A percentile compares a stretch with the other conserved stretches of the same genome.
Evolutionary conservation across 2,113 vertebrate genomes (phyloP).

Genomic region (Todiramphus saurophagus): DNA sequence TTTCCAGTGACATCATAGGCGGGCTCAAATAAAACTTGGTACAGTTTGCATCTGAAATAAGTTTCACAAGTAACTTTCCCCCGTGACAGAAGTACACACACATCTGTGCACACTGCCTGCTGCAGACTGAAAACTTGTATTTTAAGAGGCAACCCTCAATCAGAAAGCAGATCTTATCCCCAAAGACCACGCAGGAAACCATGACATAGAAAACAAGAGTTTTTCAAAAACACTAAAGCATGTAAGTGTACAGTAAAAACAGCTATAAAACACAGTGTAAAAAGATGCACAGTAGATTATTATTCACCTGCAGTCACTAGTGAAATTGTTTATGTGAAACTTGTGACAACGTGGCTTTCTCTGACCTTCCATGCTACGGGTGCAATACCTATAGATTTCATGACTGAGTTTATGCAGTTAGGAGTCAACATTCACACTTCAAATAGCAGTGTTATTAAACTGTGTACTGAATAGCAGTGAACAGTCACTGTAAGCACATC

Average conservation of each 20-base stretch:
- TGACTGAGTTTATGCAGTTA: not conserved
- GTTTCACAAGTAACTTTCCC: not conserved
- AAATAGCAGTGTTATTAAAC: not conserved
- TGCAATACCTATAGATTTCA: not conserved
- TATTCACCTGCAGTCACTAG: not conserved
- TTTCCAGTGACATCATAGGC: not conserved
- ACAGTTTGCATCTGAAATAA: not conserved
- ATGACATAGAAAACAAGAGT: not conserved
- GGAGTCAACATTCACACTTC: not conserved
- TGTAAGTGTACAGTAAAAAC: not conserved
- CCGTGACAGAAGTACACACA: not conserved
- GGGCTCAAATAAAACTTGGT: not conserved
- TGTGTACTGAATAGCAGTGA: not conserved
- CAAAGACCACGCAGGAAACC: not conserved
- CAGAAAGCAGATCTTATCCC: not conserved
- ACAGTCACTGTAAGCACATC: not conserved
- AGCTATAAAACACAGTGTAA: not conserved
- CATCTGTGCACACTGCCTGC: not conserved
- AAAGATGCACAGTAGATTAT: not conserved
- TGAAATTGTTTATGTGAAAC: not conserved
- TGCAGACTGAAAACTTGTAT: not conserved
- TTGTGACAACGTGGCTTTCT: not conserved
- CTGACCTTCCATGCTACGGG: not conserved
- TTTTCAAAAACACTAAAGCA: not conserved
- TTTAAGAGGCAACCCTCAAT: not conserved